Evolutionary conservation across 2,797 vertebrate genomes (phyloP), one percentile per base, ranked within the genome.

Genomic region (Pseudomugil gertrudae): DNA sequence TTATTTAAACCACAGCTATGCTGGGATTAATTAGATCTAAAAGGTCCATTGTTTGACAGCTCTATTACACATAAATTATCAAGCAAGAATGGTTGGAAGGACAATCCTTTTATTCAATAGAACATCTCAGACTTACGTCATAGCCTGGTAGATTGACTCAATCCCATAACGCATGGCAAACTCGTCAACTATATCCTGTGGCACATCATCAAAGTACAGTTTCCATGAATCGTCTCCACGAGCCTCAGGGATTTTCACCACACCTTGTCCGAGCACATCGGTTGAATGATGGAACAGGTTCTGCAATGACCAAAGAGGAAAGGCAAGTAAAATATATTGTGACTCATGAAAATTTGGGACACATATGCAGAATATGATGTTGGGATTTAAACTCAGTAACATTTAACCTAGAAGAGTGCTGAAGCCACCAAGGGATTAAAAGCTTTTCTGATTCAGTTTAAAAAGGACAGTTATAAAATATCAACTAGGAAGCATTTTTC

Each of bases 161-260:
- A 99, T 96, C 74, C 98, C 98, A 0, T 99, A 99, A 71, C 98
- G 97, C 96, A 99, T 99, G 27, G 97, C 96, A 81, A 99, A 99
- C 87, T 99, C 98, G 66, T 99, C 98, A 79, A 98, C 98, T 0
- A 98, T 95, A 84, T 99, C 98, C 84, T 99, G 96, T 8, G 95
- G 94, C 51, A 97, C 97, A 61, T 99, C 98, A 33, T 99, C 98
- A 64, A 95, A 99, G 92, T 99, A 99, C 75, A 99, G 95, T 80
- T 98, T 99, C 98, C 98, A 99, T 0, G 95, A 95, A 30, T 99
- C 98, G 0, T 99, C 98, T 45, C 97, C 96, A 73, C 94, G 95
- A 63, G 96, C 93, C 63, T 98, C 96, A 0, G 98, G 98, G 66
- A 99, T 96, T 89, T 90, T 96, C 66, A 99, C 95, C 76, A 89